Evolutionary conservation across 2,113 vertebrate genomes (phyloP), one percentile per base, ranked within the genome.

Genomic region (Aegotheles bennettii): DNA sequence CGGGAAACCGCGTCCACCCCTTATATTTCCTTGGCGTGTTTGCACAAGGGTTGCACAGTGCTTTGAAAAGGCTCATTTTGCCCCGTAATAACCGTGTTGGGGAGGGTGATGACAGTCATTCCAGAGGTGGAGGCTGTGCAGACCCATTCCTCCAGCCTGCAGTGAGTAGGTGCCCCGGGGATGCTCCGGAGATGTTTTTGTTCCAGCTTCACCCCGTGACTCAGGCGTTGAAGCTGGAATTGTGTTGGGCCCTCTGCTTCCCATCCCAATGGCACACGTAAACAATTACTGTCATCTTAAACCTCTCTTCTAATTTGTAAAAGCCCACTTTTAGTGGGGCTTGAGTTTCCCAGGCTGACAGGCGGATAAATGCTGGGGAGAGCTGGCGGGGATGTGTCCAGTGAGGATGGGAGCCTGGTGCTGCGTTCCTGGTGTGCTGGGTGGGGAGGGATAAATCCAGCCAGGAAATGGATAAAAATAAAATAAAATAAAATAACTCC

Each of bases 21-120:
- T 69, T 33, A 4, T 21, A 19, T 36, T 92, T 65, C 50, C 40
- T 8, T 3, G 3, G 28, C 0, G 2, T 0, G 5, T 59, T 59
- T 26, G 57, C 75, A 15, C 7, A 0, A 9, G 47, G 20, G 43
- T 48, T 1, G 1, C n/a, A 15, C 15, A 70, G 29, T 16, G 25
- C 61, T n/a, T 79, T 13, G 33, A 36, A 54, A 87, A 51, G 29
- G 9, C 47, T n/a, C 8, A 1, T 33, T 42, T 1, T 3, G 13
- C 42, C 35, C 59, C 20, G 1, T 13, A 13, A 33, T 10, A 43
- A 70, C 29, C 1, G 0, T 16, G 6, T 24, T 1, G 2, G 51
- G 75, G 20, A 69, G 25, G 63, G 25, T 20, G n/a, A 13, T 20
- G n/a, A 13, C 1, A 9, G n/a, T 29, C 2, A 42, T 74, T 40